A percentile compares a stretch with the other conserved stretches of the same genome.
Evolutionary conservation across 2,113 vertebrate species (phyloP).

Genomic region (Ophthalmolycus amberensis): DNA sequence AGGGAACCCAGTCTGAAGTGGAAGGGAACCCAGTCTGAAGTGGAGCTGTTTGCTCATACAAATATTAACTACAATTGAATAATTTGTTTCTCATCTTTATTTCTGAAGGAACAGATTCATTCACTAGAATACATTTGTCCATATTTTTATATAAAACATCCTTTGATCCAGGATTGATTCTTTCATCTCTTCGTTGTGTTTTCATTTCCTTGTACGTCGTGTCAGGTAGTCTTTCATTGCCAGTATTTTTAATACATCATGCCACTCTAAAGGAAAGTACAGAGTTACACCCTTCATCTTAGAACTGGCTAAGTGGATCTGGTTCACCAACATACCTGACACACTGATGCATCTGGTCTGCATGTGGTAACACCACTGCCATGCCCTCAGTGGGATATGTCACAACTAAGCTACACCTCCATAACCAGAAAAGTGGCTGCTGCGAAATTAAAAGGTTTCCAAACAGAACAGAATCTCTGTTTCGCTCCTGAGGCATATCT

Average conservation of each 20-base stretch:
- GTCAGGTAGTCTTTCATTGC: constrained; percentile 6
- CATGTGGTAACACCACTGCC: constrained; percentile 73
- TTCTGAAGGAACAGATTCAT: not conserved
- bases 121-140: not conserved
- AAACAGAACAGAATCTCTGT: not conserved
- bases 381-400: constrained; percentile 59
- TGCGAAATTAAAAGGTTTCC: not conserved
- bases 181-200: not conserved
- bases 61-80: constrained; percentile 2
- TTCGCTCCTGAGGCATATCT: not conserved
- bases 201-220: constrained; percentile 1
- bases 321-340: constrained; percentile 81
- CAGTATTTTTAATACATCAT: constrained; percentile 44
- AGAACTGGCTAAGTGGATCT: constrained; percentile 59
- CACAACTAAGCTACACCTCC: constrained; percentile 47
- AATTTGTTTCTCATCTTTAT: constrained; percentile 11
- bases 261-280: constrained; percentile 42
- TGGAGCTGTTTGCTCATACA: constrained; percentile 25
- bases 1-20: not conserved
- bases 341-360: constrained; percentile 62
- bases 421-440: not conserved
- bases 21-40: constrained; percentile 1
- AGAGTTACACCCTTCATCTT: constrained; percentile 59
- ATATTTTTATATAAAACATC: not conserved
- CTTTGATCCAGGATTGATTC: not conserved